A percentile compares a stretch with the other conserved stretches of the same genome.
phyloP scores from a whole-genome alignment of 2,888 invertebrate genomes.

The Sphaerophoria taeniata region DNA sequence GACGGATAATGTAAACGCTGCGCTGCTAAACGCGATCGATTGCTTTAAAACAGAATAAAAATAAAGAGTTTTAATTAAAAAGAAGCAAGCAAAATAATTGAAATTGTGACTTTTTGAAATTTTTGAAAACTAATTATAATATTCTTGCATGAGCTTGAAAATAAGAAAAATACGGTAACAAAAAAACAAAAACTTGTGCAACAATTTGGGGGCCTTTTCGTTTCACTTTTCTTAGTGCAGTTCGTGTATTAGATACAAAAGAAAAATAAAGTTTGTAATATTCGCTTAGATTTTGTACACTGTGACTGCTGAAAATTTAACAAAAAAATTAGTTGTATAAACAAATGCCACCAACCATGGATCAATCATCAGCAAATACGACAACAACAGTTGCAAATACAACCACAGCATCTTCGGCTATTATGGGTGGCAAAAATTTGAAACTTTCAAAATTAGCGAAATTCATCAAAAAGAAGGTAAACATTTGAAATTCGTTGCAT shows the following conservation, averaged over 20 bases:
- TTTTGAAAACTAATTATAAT: neutral
- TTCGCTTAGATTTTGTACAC: neutral
- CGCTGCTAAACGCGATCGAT: conserved; percentile 46
- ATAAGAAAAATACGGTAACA: conserved; percentile 15
- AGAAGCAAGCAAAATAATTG: neutral
- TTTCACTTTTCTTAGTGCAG: neutral
- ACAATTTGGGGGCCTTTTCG: neutral
- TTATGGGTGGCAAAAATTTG: conserved; percentile 81
- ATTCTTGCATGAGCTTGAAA: conserved; percentile 11
- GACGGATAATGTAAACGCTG: conserved; percentile 52
- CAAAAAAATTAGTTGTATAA: conserved; percentile 3
- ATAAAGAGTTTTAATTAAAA: neutral
- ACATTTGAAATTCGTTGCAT: neutral
- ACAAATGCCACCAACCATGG: conserved; percentile 35
- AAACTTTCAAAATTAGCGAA: conserved; percentile 82
- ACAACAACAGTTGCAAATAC: conserved; percentile 3
- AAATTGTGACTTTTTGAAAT: conserved; percentile 28
- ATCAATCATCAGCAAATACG: conserved; percentile 53
- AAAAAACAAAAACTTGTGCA: neutral
- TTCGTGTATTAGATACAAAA: neutral
- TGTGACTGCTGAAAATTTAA: conserved; percentile 7
- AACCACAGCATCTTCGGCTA: conserved; percentile 65
- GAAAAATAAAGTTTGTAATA: conserved; percentile 3
- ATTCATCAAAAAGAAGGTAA: conserved; percentile 83
- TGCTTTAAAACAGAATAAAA: neutral